These are phyloP conservation scores for Galleria mellonella DNA, from an alignment of 1,140 invertebrate genomes.

Conservation along the genomic window DNA sequence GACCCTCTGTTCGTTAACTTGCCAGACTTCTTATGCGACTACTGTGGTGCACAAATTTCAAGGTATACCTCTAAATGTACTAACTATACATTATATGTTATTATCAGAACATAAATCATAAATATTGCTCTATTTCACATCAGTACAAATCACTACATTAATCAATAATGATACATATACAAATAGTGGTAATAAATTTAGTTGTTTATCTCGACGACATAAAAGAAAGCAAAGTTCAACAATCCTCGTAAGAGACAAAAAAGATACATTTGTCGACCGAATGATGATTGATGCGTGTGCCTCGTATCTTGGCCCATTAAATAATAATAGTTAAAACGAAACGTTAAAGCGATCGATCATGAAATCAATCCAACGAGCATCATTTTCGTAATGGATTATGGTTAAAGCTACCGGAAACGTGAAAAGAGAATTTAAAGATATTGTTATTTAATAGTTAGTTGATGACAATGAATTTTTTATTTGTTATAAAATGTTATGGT, in stretches of 20 bases:
- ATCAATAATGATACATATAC: constrained; percentile 2
- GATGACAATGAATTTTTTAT: too few relatives aligned
- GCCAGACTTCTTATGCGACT: constrained; percentile 34
- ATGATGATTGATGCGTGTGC: constrained; percentile 54
- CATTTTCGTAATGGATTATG: constrained; percentile 54
- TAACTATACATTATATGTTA: too few relatives aligned
- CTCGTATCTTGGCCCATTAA: constrained; percentile 59
- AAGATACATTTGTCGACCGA: constrained; percentile 46
- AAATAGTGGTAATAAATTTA: constrained; percentile 13
- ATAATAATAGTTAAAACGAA: constrained; percentile 63
- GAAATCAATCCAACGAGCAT: constrained; percentile 54
- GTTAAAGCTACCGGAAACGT: constrained; percentile 54
- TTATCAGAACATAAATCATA: too few relatives aligned
- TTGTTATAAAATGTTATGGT: too few relatives aligned
- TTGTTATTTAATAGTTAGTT: constrained; percentile 8
- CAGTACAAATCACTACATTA: not conserved
- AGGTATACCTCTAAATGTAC: too few relatives aligned
- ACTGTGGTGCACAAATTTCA: too few relatives aligned
- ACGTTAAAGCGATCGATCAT: constrained; percentile 51
- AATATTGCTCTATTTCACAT: too few relatives aligned
- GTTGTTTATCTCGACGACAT: constrained; percentile 24
- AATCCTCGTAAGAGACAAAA: constrained; percentile 18
- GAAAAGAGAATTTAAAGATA: constrained; percentile 12
- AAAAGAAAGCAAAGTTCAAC: constrained; percentile 24
- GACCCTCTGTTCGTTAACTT: constrained; percentile 24